These are phyloP conservation scores for Antheraea mylitta DNA, from an alignment of 1,140 invertebrate species.

Conservation along the genomic window DNA sequence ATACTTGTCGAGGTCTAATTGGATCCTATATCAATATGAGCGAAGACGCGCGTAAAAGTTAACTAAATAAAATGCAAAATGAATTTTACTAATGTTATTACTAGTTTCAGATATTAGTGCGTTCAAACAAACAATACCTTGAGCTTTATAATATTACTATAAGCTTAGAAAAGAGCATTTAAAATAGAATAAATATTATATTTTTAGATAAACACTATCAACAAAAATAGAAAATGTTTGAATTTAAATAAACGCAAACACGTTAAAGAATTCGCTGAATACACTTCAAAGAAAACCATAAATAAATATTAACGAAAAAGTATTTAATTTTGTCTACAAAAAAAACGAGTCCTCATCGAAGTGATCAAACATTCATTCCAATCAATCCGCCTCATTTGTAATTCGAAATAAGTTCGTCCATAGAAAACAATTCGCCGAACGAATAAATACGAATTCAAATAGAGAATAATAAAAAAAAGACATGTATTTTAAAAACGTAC, in stretches of 20 bases:
- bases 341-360: constrained; percentile 9
- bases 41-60: no score
- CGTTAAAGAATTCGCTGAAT: not conserved
- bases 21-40: no score
- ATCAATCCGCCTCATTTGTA: constrained; percentile 23
- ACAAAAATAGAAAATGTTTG: not conserved
- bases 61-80: no score
- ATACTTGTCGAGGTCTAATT: no score
- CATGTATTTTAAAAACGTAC: not conserved
- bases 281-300: not conserved
- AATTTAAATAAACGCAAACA: not conserved
- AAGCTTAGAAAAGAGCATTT: no score
- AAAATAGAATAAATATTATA: no score
- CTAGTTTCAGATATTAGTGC: no score
- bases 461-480: not conserved
- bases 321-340: not conserved
- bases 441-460: not conserved
- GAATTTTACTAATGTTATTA: no score
- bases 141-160: no score
- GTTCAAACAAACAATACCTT: no score
- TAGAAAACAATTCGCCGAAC: constrained; percentile 16
- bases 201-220: not conserved
- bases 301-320: not conserved
- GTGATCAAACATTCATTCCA: constrained; percentile 27
- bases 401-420: constrained; percentile 18